phyloP scores from a whole-genome alignment of 2,888 invertebrate genomes.

The Ophion ellenae region DNA sequence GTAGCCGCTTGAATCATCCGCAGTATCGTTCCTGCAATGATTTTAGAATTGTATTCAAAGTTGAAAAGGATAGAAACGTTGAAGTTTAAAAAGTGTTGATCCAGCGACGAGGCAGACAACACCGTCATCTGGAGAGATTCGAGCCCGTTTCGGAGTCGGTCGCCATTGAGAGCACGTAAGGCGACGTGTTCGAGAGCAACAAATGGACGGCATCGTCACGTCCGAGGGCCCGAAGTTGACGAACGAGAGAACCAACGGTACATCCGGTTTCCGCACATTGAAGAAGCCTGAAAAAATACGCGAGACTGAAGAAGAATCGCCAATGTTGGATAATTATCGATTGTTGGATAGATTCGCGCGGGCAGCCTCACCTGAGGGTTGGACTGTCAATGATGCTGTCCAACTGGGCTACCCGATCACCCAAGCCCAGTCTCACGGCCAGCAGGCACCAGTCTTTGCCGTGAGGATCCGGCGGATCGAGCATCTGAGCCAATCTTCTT shows the following conservation, averaged over 20 bases:
- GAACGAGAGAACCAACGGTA: conserved; percentile 79
- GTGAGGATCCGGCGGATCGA: conserved; percentile 90
- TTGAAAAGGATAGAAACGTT: conserved; percentile 5
- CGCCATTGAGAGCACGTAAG: conserved; percentile 77
- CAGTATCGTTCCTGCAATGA: conserved; percentile 22
- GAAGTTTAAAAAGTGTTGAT: conserved; percentile 75
- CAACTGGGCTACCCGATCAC: conserved; percentile 84
- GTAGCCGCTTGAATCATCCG: neutral
- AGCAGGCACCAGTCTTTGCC: conserved; percentile 92
- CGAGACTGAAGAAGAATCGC: neutral
- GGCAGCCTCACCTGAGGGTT: conserved; percentile 77
- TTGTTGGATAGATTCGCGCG: neutral
- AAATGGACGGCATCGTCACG: conserved; percentile 81
- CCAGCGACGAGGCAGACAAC: conserved; percentile 77
- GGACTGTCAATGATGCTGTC: conserved; percentile 81
- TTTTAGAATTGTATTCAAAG: conserved; percentile 13
- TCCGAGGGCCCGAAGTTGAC: conserved; percentile 80
- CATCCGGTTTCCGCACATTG: conserved; percentile 79
- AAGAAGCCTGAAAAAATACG: conserved; percentile 74
- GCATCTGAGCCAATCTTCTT: conserved; percentile 87
- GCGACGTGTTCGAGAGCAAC: conserved; percentile 79
- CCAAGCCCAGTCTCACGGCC: conserved; percentile 88
- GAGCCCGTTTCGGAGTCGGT: conserved; percentile 82
- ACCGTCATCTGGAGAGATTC: conserved; percentile 83
- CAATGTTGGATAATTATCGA: neutral